A percentile compares a stretch with the other conserved stretches of the same genome.
phyloP scores from a whole-genome alignment of 2,888 invertebrate genomes.

The Escarpia spicata region DNA sequence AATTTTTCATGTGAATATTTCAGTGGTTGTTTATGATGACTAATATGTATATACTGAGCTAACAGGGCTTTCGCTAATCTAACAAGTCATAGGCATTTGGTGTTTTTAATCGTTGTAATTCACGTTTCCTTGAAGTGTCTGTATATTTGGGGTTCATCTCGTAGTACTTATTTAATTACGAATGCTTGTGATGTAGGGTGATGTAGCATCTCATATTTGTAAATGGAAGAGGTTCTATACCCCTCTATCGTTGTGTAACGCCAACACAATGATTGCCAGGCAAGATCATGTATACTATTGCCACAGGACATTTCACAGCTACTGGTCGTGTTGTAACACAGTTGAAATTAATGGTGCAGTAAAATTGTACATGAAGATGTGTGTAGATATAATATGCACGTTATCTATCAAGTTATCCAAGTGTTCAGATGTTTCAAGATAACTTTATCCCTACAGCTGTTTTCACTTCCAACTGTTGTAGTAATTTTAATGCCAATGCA shows the following conservation, averaged over 20 bases:
- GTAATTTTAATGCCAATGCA: not conserved
- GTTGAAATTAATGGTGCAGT: not conserved
- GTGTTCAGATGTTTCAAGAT: not conserved
- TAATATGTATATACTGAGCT: not conserved
- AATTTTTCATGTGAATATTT: not conserved
- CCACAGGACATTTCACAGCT: not conserved
- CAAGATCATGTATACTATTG: slow-evolving; percentile 1
- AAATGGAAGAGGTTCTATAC: not conserved
- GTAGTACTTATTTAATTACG: not conserved
- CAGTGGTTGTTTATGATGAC: not conserved
- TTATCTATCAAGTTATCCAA: not conserved
- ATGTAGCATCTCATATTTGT: not conserved
- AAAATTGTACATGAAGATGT: not conserved
- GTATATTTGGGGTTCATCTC: not conserved
- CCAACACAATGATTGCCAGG: not conserved
- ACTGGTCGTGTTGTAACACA: not conserved
- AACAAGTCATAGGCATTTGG: not conserved
- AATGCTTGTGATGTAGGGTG: not conserved
- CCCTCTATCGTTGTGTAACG: not conserved
- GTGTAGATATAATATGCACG: not conserved
- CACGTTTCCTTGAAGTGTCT: not conserved
- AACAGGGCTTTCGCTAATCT: not conserved
- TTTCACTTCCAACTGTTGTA: not conserved
- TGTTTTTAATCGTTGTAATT: not conserved
- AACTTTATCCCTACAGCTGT: not conserved